These are phyloP conservation scores for Hiodon tergisus DNA, from an alignment of 2,113 vertebrate species.

Conservation along the genomic window DNA sequence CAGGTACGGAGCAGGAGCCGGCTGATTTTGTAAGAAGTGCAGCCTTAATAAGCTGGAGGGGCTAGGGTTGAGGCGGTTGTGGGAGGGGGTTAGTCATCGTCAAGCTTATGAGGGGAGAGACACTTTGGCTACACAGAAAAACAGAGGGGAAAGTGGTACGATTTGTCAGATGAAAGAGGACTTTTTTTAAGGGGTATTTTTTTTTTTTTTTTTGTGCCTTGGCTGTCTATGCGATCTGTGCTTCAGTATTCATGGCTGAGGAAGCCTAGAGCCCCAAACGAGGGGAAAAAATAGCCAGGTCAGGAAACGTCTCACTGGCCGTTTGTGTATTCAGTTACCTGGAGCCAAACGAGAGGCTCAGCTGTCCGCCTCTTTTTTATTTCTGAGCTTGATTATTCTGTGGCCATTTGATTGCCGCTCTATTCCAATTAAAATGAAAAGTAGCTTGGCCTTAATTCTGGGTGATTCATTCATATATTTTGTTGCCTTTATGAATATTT, in stretches of 20 bases:
- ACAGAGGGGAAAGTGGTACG: conserved; percentile 41
- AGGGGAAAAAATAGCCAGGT: conserved; percentile 2
- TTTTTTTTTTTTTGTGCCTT: neutral
- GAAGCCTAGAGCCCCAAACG: neutral
- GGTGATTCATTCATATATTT: too few relatives aligned
- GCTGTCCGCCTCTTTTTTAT: neutral
- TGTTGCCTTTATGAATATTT: too few relatives aligned
- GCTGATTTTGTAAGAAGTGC: conserved; percentile 28
- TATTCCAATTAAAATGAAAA: too few relatives aligned
- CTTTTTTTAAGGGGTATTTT: conserved; percentile 27
- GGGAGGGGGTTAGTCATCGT: conserved; percentile 32
- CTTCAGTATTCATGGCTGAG: conserved; percentile 22
- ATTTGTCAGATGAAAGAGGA: conserved; percentile 49
- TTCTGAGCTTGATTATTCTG: neutral
- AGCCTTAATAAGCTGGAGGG: conserved; percentile 17
- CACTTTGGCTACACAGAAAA: conserved; percentile 27
- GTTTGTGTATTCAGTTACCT: neutral
- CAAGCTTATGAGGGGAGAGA: conserved; percentile 32
- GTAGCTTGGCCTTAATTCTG: too few relatives aligned
- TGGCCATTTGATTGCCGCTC: neutral
- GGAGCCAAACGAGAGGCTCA: neutral
- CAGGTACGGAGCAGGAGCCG: conserved; percentile 22
- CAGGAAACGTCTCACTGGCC: neutral
- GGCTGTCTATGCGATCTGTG: conserved; percentile 23
- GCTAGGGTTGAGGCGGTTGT: conserved; percentile 5